Conservation (phyloP, 2,888 invertebrate genomes). For the Homarus gammarus region DNA sequence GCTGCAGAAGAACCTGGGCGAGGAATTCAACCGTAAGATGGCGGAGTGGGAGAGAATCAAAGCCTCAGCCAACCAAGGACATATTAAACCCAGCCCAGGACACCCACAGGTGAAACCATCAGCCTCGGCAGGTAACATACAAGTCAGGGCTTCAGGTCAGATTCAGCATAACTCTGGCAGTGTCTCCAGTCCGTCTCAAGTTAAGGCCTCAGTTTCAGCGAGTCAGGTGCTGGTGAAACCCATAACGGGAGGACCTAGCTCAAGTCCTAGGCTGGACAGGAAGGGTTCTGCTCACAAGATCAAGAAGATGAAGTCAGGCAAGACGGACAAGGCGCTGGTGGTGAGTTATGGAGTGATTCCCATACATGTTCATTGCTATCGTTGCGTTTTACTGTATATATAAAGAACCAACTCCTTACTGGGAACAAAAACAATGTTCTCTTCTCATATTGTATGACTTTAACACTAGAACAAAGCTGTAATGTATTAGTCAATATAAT, state of each 20-base stretch:
- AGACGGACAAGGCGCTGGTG: slow-evolving; percentile 64
- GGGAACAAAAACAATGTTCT: no score
- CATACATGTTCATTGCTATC: no score
- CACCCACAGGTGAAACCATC: slow-evolving; percentile 48
- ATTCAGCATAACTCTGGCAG: slow-evolving; percentile 5
- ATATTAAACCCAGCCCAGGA: slow-evolving; percentile 30
- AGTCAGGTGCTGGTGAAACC: slow-evolving; percentile 80
- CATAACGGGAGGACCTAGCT: slow-evolving; percentile 77
- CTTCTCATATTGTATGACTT: no score
- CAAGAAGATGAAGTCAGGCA: slow-evolving; percentile 78
- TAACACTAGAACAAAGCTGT: no score
- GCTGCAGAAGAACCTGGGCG: slow-evolving; percentile 84
- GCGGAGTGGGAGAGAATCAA: slow-evolving; percentile 92
- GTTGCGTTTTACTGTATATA: no score
- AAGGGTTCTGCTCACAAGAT: slow-evolving; percentile 78
- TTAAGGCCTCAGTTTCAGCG: slow-evolving; percentile 39
- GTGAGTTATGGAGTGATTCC: no score
- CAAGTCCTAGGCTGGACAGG: slow-evolving; percentile 78
- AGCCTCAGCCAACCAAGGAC: slow-evolving; percentile 66
- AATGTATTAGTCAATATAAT: no score
- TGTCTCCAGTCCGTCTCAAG: slow-evolving; percentile 19
- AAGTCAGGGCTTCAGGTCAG: slow-evolving; percentile 8
- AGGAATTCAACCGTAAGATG: slow-evolving; percentile 90
- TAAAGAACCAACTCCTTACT: no score
- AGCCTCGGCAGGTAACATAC: slow-evolving; percentile 41